Evolutionary conservation across 2,797 vertebrate species (phyloP), one percentile per base, ranked within the genome.

Genomic region (Microchirus variegatus): DNA sequence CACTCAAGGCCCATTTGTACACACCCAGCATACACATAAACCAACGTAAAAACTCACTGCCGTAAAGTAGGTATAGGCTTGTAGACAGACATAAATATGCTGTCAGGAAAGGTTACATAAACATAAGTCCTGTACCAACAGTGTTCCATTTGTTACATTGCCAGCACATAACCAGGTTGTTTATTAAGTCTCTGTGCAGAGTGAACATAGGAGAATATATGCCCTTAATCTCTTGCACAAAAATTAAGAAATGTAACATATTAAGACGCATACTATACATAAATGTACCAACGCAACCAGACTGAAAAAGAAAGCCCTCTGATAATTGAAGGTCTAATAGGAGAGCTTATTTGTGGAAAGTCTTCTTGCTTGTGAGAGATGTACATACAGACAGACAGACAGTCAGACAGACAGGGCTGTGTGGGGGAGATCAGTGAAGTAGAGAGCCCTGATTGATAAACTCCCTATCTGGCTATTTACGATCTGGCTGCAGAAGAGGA

Each of bases 381-480:
- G 70, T 72, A 79, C 62, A 63, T 61, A 60, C 64, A 84, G 72
- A 80, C 82, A 84, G 64, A 67, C 67, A 88, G 53, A 83, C 89
- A 89, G 86, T 17, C 31, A 52, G 49, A 88, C 91, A 93, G 87
- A 91, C 89, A 93, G 89, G 87, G 86, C 86, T 91, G 91, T 94
- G 93, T 88, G 89, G 90, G 91, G 90, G 90, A 81, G 89, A 92
- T 92, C 92, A 93, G 91, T 91, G 91, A 92, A 92, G 66, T 91
- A 89, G 90, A 89, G 83, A 86, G 82, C 87, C 90, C 94, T 95
- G 95, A 97, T 96, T 96, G 96, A 97, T 97, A 95, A 97, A 96
- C 95, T 96, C 95, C 94, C 95, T 96, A 95, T 97, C 95, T 96
- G 95, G 96, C 96, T 96, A 96, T 98, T 98, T 98, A 96, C 91